A percentile compares a stretch with the other conserved stretches of the same genome.
These are phyloP conservation scores for Andrena fulva DNA, from an alignment of 2,888 invertebrate genomes.

Conservation along the genomic window DNA sequence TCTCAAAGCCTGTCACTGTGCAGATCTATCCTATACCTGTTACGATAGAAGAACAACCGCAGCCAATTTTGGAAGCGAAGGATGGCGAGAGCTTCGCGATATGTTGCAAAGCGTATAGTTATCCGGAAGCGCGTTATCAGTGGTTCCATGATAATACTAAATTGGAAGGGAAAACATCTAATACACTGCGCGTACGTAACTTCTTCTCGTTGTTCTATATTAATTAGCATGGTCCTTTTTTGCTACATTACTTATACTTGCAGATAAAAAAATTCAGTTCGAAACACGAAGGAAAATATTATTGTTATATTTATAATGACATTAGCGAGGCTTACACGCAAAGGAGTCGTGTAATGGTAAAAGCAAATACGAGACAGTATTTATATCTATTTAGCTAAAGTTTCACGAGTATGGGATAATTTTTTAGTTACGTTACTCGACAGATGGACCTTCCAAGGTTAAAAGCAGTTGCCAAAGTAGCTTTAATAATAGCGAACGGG, in stretches of 20 bases:
- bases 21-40: conserved; percentile 71
- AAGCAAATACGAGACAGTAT: neutral
- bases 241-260: conserved; percentile 26
- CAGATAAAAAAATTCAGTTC: conserved; percentile 69
- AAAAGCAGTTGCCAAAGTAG: conserved; percentile 79
- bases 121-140: conserved; percentile 76
- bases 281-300: conserved; percentile 79
- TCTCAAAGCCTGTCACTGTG: conserved; percentile 69
- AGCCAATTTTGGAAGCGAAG: conserved; percentile 70
- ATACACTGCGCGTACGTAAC: conserved; percentile 69
- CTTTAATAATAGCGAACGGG: conserved; percentile 81
- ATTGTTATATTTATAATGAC: conserved; percentile 76
- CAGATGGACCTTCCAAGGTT: conserved; percentile 74
- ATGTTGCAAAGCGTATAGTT: conserved; percentile 70
- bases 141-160: conserved; percentile 78
- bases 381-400: neutral
- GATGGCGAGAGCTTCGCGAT: conserved; percentile 70
- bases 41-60: conserved; percentile 73
- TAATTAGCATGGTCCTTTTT: neutral
- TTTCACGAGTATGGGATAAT: conserved; percentile 23
- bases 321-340: conserved; percentile 75
- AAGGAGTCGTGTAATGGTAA: conserved; percentile 74
- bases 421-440: conserved; percentile 7
- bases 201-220: neutral
- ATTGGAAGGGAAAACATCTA: conserved; percentile 68